These are phyloP conservation scores for Hyaena hyaena DNA, from an alignment of 2,113 vertebrate species.

Conservation along the genomic window DNA sequence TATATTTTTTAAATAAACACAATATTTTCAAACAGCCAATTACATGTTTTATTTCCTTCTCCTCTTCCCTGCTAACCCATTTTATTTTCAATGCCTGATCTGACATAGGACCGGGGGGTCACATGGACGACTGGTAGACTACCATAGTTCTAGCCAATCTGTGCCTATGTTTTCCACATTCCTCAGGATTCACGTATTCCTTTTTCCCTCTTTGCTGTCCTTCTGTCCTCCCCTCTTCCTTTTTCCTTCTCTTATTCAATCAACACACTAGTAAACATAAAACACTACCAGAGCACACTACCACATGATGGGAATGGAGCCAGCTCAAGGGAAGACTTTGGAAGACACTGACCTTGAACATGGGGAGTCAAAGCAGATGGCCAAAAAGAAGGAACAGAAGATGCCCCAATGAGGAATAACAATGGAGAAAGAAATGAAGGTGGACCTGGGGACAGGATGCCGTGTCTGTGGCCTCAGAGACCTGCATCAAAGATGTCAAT, in stretches of 20 bases:
- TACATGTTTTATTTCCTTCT: not conserved
- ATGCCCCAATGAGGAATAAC: not conserved
- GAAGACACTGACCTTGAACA: not conserved
- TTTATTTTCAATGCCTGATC: not conserved
- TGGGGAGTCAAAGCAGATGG: not conserved
- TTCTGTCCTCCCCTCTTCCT: not conserved
- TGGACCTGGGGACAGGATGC: too few species aligned
- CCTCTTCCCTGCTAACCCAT: not conserved
- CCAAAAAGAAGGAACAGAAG: not conserved
- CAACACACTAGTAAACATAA: not conserved
- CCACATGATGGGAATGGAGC: too few species aligned
- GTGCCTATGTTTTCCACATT: not conserved
- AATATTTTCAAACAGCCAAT: not conserved
- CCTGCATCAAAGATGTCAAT: rapidly evolving
- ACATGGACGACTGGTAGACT: too few species aligned
- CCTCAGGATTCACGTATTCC: not conserved
- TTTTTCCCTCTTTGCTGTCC: not conserved
- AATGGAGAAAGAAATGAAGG: not conserved
- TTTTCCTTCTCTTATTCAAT: not conserved
- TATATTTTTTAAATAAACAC: not conserved
- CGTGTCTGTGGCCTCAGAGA: not conserved
- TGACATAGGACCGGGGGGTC: not conserved
- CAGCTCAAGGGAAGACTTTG: not conserved
- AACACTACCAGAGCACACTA: not conserved
- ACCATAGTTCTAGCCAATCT: not conserved